These are phyloP conservation scores for Lochmaea capreae DNA, from an alignment of 2,888 invertebrate species.

Conservation along the genomic window DNA sequence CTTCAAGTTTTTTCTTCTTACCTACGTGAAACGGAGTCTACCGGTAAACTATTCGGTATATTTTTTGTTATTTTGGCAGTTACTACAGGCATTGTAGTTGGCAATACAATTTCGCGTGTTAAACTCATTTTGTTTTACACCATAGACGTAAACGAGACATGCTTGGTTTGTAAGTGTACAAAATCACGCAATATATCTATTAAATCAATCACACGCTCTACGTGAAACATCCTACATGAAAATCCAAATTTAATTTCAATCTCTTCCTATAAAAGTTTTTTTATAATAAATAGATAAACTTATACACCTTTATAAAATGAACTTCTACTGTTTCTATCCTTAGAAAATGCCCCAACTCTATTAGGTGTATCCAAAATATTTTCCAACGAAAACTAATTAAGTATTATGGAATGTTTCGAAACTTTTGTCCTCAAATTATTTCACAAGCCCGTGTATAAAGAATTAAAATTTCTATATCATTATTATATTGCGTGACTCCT, in stretches of 20 bases:
- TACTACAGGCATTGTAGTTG: background rate
- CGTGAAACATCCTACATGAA: constrained; percentile 21
- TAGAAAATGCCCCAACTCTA: too few relatives aligned
- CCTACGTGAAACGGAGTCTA: too few relatives aligned
- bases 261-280: too few relatives aligned
- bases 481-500: constrained; percentile 49
- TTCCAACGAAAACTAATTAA: background rate
- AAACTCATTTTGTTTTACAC: constrained; percentile 27
- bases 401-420: too few relatives aligned
- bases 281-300: too few relatives aligned
- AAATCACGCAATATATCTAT: constrained; percentile 36
- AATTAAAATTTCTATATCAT: background rate
- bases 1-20: too few relatives aligned
- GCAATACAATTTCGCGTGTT: constrained; percentile 30
- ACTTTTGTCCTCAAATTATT: background rate
- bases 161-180: constrained; percentile 29
- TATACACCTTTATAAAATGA: too few relatives aligned
- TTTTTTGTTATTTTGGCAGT: background rate
- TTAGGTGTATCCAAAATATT: background rate
- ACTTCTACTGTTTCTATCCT: too few relatives aligned
- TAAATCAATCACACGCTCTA: constrained; percentile 32
- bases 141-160: constrained; percentile 29
- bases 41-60: background rate
- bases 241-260: background rate
- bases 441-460: background rate